Evolutionary conservation across 2,888 invertebrate genomes (phyloP), one percentile per base, ranked within the genome.

Genomic region (Caradrina clavipalpis): DNA sequence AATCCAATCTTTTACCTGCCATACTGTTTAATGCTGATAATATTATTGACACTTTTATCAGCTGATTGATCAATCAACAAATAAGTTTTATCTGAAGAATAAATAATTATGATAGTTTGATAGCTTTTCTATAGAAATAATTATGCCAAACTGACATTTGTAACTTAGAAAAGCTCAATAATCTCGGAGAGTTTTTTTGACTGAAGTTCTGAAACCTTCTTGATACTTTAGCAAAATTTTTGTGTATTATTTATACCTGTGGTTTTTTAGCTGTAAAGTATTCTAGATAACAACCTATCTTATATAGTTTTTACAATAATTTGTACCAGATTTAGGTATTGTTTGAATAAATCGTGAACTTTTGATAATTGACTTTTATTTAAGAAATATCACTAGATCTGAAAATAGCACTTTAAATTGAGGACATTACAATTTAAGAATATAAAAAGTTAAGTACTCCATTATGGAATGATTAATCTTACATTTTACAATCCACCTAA

Each of bases 261-360:
- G 55, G 35, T 78, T 81, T 80, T 58, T 76, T 77, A 76, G 55
- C 49, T 78, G 59, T 78, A 74, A 49, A 21, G 22, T 70, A 68
- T 69, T 73, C 22, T 71, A 54, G 58, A 19, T 59, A 45, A 59
- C 49, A 45, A 57, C 19, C 26, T 57, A 60, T 68, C 49, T 68
- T 70, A 55, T 80, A 59, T 59, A 55, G 13, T 11, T n/a, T 82
- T 80, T 81, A 53, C 39, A 54, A 56, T 73, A 58, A 69, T 54
- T 71, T 75, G 51, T 74, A 54, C 22, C 2, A 56, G 45, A 61
- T 78, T 77, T 80, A 75, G 77, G 66, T 80, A 70, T 66, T 68
- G 69, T 77, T 76, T 80, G 45, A 82, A 76, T 81, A 82, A 82
- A 82, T 76, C 63, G 78, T 69, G 63, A 49, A 61, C 26, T 54